A percentile compares a stretch with the other conserved stretches of the same genome.
phyloP scores from a whole-genome alignment of 1,140 invertebrate genomes.

The Leptopilina clavipes region DNA sequence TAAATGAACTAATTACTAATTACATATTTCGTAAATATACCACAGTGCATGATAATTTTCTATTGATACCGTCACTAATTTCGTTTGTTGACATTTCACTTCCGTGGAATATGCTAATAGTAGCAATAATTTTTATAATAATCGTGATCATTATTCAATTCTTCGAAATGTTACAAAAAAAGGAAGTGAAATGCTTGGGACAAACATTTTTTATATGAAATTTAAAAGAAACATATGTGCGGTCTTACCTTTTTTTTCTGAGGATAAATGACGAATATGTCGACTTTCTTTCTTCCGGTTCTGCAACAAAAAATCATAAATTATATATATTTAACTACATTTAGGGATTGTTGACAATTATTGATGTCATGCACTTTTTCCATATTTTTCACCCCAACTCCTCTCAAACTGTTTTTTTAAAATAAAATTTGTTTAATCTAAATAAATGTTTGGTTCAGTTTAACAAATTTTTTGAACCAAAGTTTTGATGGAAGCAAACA shows the following conservation, averaged over 20 bases:
- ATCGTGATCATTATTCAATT: background rate
- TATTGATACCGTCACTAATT: background rate
- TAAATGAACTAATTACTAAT: too few relatives aligned
- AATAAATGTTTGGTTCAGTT: too few relatives aligned
- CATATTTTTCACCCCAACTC: too few relatives aligned
- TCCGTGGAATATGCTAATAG: background rate
- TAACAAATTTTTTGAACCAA: too few relatives aligned
- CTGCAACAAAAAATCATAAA: background rate
- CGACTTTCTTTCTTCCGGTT: background rate
- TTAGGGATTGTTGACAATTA: too few relatives aligned
- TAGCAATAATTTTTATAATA: slow-evolving; percentile 11
- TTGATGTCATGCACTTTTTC: too few relatives aligned
- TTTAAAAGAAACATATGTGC: background rate
- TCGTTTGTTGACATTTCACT: background rate
- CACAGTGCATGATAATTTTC: background rate
- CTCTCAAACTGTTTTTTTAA: too few relatives aligned
- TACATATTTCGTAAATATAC: too few relatives aligned
- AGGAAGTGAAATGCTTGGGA: slow-evolving; percentile 6
- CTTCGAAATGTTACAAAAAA: background rate
- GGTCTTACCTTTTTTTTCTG: background rate
- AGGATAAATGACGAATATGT: background rate
- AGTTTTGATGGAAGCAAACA: too few relatives aligned
- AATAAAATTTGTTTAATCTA: too few relatives aligned
- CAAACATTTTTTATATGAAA: background rate
- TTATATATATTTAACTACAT: background rate